Evolutionary conservation across 2,797 vertebrate species (phyloP).

Genomic region (Periparus ater): DNA sequence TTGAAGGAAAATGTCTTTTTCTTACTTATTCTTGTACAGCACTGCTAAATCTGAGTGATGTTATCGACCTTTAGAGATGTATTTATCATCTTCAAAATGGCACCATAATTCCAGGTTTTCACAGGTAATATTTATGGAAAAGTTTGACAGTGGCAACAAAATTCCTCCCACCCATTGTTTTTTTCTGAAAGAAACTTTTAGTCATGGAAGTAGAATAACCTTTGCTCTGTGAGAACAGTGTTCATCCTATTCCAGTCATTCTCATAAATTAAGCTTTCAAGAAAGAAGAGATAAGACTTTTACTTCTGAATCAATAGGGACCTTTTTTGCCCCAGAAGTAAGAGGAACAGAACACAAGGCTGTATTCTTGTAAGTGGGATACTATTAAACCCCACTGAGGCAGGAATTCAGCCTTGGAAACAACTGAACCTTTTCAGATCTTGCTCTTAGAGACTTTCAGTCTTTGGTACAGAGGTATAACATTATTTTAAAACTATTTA

Average conservation of each 20-base stretch:
- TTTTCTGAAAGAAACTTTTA: neutral
- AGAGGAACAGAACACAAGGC: slow-evolving; percentile 30
- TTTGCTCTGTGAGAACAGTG: slow-evolving; percentile 19
- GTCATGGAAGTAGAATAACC: neutral
- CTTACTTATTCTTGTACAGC: neutral
- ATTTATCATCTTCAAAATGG: neutral
- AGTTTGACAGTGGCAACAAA: neutral
- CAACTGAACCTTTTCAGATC: slow-evolving; percentile 38
- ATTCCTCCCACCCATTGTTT: neutral
- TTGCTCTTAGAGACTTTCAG: neutral
- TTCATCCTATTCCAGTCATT: neutral
- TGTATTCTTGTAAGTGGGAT: slow-evolving; percentile 25
- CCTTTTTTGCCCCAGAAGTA: slow-evolving; percentile 16
- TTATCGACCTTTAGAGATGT: fast-evolving
- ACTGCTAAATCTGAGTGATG: fast-evolving
- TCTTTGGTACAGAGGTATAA: slow-evolving; percentile 27
- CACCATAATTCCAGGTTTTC: neutral
- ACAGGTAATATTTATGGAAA: neutral
- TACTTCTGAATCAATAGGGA: neutral
- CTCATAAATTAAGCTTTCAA: slow-evolving; percentile 8
- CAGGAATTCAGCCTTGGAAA: slow-evolving; percentile 38
- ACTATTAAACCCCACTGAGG: slow-evolving; percentile 16
- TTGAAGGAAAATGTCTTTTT: neutral
- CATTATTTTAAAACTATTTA: slow-evolving; percentile 32
- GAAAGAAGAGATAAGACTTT: slow-evolving; percentile 21